phyloP scores from a whole-genome alignment of 2,888 invertebrate species.

The Conus canariensis region DNA sequence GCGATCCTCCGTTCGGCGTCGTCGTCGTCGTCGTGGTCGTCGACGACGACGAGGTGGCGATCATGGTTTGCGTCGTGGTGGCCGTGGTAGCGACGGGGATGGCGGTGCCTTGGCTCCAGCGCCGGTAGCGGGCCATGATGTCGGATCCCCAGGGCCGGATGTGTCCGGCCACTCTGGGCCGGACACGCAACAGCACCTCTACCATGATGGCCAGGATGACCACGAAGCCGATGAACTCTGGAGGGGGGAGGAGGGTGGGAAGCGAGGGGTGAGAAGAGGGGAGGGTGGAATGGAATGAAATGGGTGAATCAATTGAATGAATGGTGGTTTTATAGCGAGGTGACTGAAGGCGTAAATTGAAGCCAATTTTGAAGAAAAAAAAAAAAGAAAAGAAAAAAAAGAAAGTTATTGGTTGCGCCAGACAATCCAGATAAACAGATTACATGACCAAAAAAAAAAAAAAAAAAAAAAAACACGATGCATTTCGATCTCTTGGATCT shows the following conservation, averaged over 20 bases:
- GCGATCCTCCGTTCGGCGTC: not conserved
- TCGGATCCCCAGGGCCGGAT: slow-evolving; percentile 6
- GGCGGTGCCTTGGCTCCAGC: not conserved
- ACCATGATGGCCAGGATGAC: slow-evolving; percentile 58
- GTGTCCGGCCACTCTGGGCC: slow-evolving; percentile 52
- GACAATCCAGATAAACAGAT: no score
- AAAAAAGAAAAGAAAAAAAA: no score
- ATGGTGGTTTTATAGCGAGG: no score
- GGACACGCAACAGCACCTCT: slow-evolving; percentile 58
- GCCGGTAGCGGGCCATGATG: slow-evolving; percentile 31
- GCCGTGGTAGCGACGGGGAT: not conserved
- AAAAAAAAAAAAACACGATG: no score
- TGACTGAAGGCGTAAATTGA: no score
- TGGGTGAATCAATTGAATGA: no score
- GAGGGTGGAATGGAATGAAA: not conserved
- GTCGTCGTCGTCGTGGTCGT: not conserved
- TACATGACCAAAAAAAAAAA: no score
- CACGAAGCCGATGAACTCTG: slow-evolving; percentile 52
- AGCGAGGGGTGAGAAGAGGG: not conserved
- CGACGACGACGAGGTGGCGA: not conserved
- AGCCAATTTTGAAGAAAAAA: no score
- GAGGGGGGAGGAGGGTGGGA: not conserved
- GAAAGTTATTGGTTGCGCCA: no score
- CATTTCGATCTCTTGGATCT: no score
- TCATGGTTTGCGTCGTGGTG: not conserved